phyloP scores from a whole-genome alignment of 1,140 invertebrate species.

The Saccostrea echinata region DNA sequence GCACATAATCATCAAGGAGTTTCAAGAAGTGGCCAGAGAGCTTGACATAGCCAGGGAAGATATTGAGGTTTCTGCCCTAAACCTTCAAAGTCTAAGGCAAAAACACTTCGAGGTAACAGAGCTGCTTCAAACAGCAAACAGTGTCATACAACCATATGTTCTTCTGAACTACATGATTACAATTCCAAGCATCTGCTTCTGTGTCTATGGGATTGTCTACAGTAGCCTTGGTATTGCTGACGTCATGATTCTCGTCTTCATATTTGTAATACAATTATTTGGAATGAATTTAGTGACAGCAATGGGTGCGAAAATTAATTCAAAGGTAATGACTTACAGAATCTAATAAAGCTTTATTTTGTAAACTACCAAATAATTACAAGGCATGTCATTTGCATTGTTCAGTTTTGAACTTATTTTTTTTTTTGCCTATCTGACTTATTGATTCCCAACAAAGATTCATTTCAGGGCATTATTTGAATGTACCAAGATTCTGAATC shows the following conservation, averaged over 20 bases:
- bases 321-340: not conserved
- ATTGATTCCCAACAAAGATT: too few species aligned
- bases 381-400: too few species aligned
- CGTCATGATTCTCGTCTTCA: not conserved
- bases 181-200: not conserved
- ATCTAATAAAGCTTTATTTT: too few species aligned
- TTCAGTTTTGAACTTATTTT: too few species aligned
- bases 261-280: not conserved
- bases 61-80: not conserved
- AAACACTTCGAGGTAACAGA: not conserved
- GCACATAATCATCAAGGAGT: not conserved
- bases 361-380: too few species aligned
- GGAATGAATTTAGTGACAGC: not conserved
- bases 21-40: not conserved
- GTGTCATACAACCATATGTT: not conserved
- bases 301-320: not conserved
- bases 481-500: too few species aligned
- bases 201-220: slow-evolving; percentile 7
- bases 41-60: not conserved
- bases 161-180: not conserved
- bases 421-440: too few species aligned
- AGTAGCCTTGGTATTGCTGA: not conserved
- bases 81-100: not conserved
- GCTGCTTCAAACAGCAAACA: not conserved
- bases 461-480: too few species aligned